phyloP scores from a whole-genome alignment of 2,113 vertebrate species.

The Hiodon alosoides region DNA sequence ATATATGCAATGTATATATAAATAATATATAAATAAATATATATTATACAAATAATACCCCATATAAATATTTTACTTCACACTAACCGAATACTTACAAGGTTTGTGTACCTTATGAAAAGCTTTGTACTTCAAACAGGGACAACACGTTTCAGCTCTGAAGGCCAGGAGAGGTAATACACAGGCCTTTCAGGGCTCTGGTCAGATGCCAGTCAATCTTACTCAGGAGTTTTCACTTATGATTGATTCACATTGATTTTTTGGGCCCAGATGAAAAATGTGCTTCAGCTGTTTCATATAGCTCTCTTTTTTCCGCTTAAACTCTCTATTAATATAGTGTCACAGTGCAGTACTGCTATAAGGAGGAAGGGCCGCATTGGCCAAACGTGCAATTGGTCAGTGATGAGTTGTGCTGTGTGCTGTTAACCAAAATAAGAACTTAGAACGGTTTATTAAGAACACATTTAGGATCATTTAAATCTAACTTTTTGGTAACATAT shows the following conservation, averaged over 20 bases:
- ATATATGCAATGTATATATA: too few species aligned
- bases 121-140: too few species aligned
- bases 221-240: constrained; percentile 26
- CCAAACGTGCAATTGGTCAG: too few species aligned
- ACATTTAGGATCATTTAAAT: neutral
- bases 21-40: too few species aligned
- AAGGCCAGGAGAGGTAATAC: neutral
- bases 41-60: too few species aligned
- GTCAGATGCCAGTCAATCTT: constrained; percentile 25
- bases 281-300: constrained; percentile 25
- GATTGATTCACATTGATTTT: constrained; percentile 31
- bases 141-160: neutral
- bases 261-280: constrained; percentile 29
- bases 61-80: too few species aligned
- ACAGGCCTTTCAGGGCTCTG: constrained; percentile 15
- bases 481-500: too few species aligned
- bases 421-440: too few species aligned
- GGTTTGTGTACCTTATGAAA: neutral
- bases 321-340: constrained; percentile 27
- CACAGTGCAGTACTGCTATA: constrained; percentile 12
- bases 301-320: constrained; percentile 20
- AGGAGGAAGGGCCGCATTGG: neutral
- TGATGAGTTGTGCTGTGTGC: too few species aligned
- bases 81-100: too few species aligned
- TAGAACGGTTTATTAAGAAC: neutral